Base-by-base conservation (phyloP, 2,113 vertebrate genomes). In the Percina caprodes region DNA sequence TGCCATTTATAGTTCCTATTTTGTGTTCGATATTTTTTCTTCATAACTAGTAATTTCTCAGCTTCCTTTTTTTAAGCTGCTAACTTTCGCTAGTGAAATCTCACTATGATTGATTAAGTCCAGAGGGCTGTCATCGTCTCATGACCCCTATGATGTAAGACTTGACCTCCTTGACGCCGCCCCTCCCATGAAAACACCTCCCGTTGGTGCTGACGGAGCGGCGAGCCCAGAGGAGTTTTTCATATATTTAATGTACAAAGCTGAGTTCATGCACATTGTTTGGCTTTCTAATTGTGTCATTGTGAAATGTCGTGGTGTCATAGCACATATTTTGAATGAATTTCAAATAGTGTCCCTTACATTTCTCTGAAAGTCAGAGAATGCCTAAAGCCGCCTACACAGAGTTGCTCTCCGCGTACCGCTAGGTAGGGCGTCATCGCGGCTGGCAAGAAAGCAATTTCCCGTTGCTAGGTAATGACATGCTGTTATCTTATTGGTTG, bases 151-250 rank as follows among this genome's bases (percentile, higher is more conserved):
- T 88, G 88, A 87, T 55, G 26, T 65, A 35, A 75, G 79, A 90
- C 86, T 85, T 86, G 72, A 92, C 91, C 95, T 95, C 94, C 69
- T 85, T 21, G 61, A 75, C 70, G 81, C 48, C 93, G 92, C 93
- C 94, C 86, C 95, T 97, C 96, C 92, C 66, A 95, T 99, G 98
- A 99, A 87, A 95, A 94, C 92, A 91, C 91, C 86, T 3, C 12
- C 3, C 1, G 5, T 60, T 14, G 59, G 89, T 84, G 96, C 95
- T 92, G 97, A 98, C 84, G 97, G 97, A 96, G 97, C 88, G 94
- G 92, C 77, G 2, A 21, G 56, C 11, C 18, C 11, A 46, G 19
- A 65, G n/a, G 26, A 56, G 63, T 49, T 39, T 35, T 69, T 77
- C 42, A 1, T 15, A 58, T 82, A 59, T 77, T 77, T 75, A 15